A percentile compares a stretch with the other conserved stretches of the same genome.
Conservation (phyloP, 1,140 invertebrate genomes). For the Camponotus pennsylvanicus region DNA sequence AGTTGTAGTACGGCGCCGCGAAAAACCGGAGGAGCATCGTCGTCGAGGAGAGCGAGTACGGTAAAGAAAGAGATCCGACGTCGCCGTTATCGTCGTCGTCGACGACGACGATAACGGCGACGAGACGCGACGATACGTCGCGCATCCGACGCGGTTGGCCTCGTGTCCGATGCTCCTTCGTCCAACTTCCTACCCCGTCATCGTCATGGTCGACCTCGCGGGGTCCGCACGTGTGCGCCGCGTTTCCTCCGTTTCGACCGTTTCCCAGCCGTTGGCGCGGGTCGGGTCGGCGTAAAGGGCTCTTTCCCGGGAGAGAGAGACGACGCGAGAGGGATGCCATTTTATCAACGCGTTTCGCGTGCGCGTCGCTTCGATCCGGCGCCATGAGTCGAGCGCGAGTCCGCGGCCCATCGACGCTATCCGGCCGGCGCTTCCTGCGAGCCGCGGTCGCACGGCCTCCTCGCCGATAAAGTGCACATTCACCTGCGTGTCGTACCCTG, state of each 20-base stretch:
- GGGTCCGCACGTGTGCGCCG: too few species aligned
- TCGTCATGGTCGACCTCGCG: too few species aligned
- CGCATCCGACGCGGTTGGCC: neutral
- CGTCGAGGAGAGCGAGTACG: neutral
- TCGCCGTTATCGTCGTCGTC: neutral
- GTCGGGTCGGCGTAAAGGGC: too few species aligned
- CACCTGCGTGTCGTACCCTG: neutral
- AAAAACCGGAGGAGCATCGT: neutral
- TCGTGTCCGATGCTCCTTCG: too few species aligned
- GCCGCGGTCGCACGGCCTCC: too few species aligned
- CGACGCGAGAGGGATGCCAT: conserved; percentile 22
- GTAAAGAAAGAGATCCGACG: neutral
- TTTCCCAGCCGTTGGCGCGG: too few species aligned
- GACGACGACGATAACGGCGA: too few species aligned
- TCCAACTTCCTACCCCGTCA: too few species aligned
- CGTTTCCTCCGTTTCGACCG: neutral
- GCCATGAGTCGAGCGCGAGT: neutral
- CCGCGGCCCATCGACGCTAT: neutral
- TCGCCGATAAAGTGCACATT: conserved; percentile 21
- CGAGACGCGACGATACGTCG: neutral
- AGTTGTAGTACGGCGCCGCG: conserved; percentile 47
- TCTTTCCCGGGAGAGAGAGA: too few species aligned
- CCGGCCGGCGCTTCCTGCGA: conserved; percentile 16
- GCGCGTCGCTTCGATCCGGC: conserved; percentile 34
- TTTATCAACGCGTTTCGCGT: conserved; percentile 22